These are phyloP conservation scores for Columbina picui DNA, from an alignment of 2,113 vertebrate genomes.

Conservation along the genomic window DNA sequence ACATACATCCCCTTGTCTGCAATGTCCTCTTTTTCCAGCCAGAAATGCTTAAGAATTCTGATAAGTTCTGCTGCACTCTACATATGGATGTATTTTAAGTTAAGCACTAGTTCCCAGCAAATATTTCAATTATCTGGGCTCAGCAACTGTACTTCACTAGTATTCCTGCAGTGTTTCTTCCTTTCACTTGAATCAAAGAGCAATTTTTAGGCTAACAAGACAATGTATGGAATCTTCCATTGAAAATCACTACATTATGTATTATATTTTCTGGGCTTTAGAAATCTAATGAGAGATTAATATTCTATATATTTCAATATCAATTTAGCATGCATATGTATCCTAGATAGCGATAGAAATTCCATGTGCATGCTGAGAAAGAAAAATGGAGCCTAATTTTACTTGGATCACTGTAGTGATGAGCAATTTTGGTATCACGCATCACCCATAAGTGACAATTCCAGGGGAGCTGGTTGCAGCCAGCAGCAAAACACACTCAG, in stretches of 20 bases:
- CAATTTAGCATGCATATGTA: not conserved
- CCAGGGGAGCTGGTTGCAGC: not conserved
- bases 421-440: not conserved
- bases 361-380: not conserved
- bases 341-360: not conserved
- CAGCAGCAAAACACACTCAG: not conserved
- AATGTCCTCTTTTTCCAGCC: not conserved
- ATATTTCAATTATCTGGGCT: not conserved
- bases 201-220: not conserved
- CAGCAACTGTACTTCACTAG: not conserved
- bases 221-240: not conserved
- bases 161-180: not conserved
- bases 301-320: not conserved
- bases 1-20: accelerated
- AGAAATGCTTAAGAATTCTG: not conserved
- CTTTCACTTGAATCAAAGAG: not conserved
- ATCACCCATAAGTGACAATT: not conserved
- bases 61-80: not conserved
- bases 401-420: not conserved
- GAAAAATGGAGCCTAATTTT: not conserved
- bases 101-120: not conserved
- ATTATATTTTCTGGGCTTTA: not conserved
- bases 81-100: not conserved
- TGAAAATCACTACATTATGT: not conserved
- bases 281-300: not conserved